These are phyloP conservation scores for Lochmaea crataegi DNA, from an alignment of 2,888 invertebrate species.

Conservation along the genomic window DNA sequence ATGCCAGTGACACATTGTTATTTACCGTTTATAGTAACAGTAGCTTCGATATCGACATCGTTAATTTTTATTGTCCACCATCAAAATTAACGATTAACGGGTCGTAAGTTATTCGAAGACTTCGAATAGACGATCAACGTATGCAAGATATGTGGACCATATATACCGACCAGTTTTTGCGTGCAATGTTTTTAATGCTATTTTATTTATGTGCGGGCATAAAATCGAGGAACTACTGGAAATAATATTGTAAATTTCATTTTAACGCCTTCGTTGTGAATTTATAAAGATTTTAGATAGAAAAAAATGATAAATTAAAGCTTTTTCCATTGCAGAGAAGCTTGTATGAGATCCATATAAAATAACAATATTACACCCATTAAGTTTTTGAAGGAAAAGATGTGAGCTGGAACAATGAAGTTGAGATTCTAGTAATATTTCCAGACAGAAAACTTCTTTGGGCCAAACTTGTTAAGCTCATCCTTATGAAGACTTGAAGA, in stretches of 20 bases:
- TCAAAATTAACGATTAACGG: conserved; percentile 30
- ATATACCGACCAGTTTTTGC: conserved; percentile 20
- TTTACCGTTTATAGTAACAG: conserved; percentile 28
- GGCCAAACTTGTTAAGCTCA: no score
- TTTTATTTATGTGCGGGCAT: not conserved
- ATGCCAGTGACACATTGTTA: conserved; percentile 25
- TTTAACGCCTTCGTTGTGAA: not conserved
- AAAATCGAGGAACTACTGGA: not conserved
- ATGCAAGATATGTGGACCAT: conserved; percentile 5
- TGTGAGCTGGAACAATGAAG: no score
- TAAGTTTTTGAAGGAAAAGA: no score
- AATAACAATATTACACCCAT: no score
- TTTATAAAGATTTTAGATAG: not conserved
- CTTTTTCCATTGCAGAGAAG: not conserved
- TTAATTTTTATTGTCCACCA: conserved; percentile 28
- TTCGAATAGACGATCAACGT: conserved; percentile 16
- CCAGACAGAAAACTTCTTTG: no score
- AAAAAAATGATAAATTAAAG: not conserved
- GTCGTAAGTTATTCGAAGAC: conserved; percentile 20
- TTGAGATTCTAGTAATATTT: no score
- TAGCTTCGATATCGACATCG: conserved; percentile 17
- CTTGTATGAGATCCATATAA: no score
- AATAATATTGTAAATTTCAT: not conserved
- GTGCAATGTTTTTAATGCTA: not conserved
- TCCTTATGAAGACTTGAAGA: no score